Evolutionary conservation across 2,888 invertebrate species (phyloP).

Genomic region (Eristalinus aeneus): DNA sequence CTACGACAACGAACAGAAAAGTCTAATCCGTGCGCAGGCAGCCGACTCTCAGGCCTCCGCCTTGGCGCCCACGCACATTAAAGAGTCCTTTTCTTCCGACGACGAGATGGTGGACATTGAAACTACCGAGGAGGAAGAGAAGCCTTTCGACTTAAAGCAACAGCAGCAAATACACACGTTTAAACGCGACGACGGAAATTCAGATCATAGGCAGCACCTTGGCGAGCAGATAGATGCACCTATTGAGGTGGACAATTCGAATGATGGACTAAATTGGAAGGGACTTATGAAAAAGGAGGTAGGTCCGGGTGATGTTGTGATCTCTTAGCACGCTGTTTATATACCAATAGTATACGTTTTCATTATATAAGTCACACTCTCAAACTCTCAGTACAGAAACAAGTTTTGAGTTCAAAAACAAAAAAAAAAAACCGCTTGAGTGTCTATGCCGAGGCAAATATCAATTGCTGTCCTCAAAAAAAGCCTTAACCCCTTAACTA

Average conservation of each 20-base stretch:
- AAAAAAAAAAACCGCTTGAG: background rate
- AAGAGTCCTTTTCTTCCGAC: conserved; percentile 82
- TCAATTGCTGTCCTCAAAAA: too few species aligned
- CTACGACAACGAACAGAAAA: conserved; percentile 72
- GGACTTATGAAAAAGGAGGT: conserved; percentile 59
- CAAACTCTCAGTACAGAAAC: too few species aligned
- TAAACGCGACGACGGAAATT: conserved; percentile 19
- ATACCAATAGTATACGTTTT: background rate
- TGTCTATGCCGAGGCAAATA: too few species aligned
- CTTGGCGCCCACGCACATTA: conserved; percentile 45
- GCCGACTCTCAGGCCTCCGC: conserved; percentile 12
- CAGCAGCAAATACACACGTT: conserved; percentile 50
- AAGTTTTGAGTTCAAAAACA: too few species aligned
- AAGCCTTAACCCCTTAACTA: too few species aligned
- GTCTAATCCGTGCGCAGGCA: conserved; percentile 20
- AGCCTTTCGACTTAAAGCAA: conserved; percentile 50
- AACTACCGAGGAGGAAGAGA: conserved; percentile 88
- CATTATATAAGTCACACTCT: background rate
- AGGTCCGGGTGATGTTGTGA: background rate
- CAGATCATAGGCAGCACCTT: conserved; percentile 5
- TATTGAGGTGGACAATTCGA: conserved; percentile 52
- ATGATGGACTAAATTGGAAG: conserved; percentile 49
- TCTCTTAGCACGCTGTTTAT: too few species aligned
- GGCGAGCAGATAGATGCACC: conserved; percentile 17
- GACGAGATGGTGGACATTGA: conserved; percentile 94